Percentiles rank a stretch among this genome's conserved stretches.
These are phyloP conservation scores for Ataeniobius toweri DNA, from an alignment of 2,797 vertebrate genomes.

Conservation along the genomic window DNA sequence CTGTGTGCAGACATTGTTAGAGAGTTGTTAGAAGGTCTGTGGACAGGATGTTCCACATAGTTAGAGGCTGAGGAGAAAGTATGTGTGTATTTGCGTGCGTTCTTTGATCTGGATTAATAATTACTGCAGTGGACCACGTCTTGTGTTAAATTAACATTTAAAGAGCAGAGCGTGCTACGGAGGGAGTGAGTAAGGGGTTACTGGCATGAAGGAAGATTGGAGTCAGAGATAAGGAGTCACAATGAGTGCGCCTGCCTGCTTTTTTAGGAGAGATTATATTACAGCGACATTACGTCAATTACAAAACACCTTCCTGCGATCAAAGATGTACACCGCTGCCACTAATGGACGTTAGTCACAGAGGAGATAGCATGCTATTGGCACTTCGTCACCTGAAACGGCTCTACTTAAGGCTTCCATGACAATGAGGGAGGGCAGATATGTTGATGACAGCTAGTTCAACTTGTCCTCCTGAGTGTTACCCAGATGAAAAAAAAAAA, in stretches of 20 bases:
- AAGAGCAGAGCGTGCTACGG: conserved; percentile 16
- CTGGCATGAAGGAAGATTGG: conserved; percentile 44
- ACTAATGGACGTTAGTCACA: conserved; percentile 54
- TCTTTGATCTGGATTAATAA: conserved; percentile 46
- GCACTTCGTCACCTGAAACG: conserved; percentile 57
- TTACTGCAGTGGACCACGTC: conserved; percentile 27
- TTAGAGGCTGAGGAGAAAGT: conserved; percentile 50
- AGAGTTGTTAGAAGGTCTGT: conserved; percentile 70
- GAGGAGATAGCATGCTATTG: conserved; percentile 57
- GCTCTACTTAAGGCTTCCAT: conserved; percentile 45
- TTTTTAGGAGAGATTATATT: conserved; percentile 44
- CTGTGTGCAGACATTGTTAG: conserved; percentile 66
- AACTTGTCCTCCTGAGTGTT: conserved; percentile 21
- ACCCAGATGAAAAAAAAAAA: conserved; percentile 29
- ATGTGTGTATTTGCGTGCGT: conserved; percentile 16
- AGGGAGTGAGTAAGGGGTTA: conserved; percentile 59
- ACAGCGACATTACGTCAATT: conserved; percentile 61
- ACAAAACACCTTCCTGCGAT: conserved; percentile 58
- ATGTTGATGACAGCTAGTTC: conserved; percentile 47
- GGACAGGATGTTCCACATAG: conserved; percentile 59
- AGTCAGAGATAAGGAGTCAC: conserved; percentile 60
- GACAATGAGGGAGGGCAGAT: conserved; percentile 38
- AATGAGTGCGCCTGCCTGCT: conserved; percentile 35
- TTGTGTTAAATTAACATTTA: conserved; percentile 9
- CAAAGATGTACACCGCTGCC: conserved; percentile 29